Percentiles rank a stretch among this genome's conserved stretches.
phyloP scores from a whole-genome alignment of 2,113 vertebrate species.

The Gavia stellata region DNA sequence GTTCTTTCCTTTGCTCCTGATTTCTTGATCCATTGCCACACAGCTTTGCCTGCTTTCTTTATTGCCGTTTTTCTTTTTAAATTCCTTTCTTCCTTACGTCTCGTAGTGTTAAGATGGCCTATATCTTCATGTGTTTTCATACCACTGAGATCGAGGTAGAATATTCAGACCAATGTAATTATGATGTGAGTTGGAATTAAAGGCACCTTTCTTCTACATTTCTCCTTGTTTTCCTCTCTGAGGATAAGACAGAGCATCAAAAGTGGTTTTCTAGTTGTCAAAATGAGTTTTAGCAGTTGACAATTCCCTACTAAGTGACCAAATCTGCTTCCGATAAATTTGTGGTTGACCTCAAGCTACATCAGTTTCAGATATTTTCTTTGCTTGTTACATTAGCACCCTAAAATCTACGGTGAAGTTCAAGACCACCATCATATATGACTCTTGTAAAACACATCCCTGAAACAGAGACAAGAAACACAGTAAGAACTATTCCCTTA shows the following conservation, averaged over 20 bases:
- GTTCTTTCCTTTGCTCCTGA: not conserved
- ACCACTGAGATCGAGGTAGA: not conserved
- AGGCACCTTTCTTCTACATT: not conserved
- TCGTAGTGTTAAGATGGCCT: not conserved
- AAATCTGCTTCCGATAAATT: not conserved
- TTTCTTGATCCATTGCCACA: not conserved
- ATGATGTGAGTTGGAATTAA: not conserved
- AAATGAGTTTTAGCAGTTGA: not conserved
- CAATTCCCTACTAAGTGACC: not conserved
- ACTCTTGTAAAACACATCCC: not conserved
- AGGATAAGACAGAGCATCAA: not conserved
- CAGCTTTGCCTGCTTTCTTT: not conserved
- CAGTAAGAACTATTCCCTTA: not conserved
- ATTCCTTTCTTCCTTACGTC: not conserved
- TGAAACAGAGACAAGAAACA: not conserved
- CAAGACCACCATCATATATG: not conserved
- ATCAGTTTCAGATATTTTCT: not conserved
- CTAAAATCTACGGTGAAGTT: not conserved
- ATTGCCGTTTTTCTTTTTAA: not conserved
- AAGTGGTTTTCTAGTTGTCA: not conserved
- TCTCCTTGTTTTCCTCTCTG: not conserved
- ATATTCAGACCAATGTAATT: not conserved
- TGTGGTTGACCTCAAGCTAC: not conserved
- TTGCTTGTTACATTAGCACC: not conserved
- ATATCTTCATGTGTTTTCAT: not conserved